Base-by-base conservation (phyloP, 1,140 invertebrate species). In the Ephestia elutella region DNA sequence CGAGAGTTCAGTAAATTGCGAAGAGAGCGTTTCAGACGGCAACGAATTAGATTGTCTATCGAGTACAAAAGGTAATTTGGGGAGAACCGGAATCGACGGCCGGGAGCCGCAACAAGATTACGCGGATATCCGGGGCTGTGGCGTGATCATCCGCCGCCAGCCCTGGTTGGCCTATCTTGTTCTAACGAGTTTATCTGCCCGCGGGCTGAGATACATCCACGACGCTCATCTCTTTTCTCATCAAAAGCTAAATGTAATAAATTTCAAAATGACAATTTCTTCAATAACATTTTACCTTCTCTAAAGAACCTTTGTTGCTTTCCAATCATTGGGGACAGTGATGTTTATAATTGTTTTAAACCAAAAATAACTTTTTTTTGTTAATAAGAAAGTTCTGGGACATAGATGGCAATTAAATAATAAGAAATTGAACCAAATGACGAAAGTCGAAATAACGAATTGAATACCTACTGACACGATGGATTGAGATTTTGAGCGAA, bases 111-210 rank as follows among this genome's bases (percentile, higher is more conserved):
- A 86, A 88, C 74, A 59, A 84, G 83, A 88, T 88, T 88, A 88
- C 75, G 59, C 68, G 73, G 75, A 81, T 83, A 79, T 72, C 70
- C 69, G 68, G 63, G 66, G 71, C 65, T 59, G 56, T 73, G 65
- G 65, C 72, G 80, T 70, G 74, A 70, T 66, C 62, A 67, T 69
- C 49, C 69, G 62, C 63, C 63, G 67, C 65, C 72, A 64, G 60
- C 65, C 53, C 56, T 44, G 60, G 71, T 66, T 75, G 66, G 66
- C 73, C 75, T 80, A 84, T 85, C 82, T 74, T 73, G 69, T 69
- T 75, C 70, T 88, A 88, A 88, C 86, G 78, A 88, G 86, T 84
- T 88, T 88, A 88, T 86, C 80, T 86, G 83, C 79, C 85, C 75
- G 80, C 78, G 81, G 83, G 82, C 78, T 80, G 71, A 73, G 67